phyloP scores from a whole-genome alignment of 2,888 invertebrate species.

The Tipula vernalis region DNA sequence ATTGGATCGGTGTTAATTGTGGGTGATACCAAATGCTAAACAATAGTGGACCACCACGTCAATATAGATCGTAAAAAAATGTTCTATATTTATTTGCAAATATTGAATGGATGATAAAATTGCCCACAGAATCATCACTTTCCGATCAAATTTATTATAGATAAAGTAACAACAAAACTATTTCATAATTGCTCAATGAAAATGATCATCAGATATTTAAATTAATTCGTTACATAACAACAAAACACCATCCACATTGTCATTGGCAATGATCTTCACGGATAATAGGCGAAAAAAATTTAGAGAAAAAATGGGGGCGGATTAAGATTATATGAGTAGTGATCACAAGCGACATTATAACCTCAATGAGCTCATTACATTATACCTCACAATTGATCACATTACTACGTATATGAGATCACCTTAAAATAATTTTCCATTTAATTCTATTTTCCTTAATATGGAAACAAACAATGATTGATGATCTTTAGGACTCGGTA shows the following conservation, averaged over 20 bases:
- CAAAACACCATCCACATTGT: not conserved
- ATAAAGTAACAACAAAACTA: not conserved
- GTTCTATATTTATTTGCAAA: not conserved
- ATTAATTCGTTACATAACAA: not conserved
- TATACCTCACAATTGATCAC: not conserved
- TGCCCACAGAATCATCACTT: not conserved
- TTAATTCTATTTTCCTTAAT: not conserved
- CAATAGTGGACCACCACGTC: not conserved
- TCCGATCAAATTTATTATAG: too few relatives aligned
- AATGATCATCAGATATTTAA: not conserved
- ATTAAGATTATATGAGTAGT: not conserved
- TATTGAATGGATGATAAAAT: not conserved
- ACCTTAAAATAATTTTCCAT: not conserved
- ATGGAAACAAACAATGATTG: not conserved
- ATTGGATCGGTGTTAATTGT: not conserved
- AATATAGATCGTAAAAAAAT: not conserved
- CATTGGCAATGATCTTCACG: not conserved
- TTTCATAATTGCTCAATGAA: not conserved
- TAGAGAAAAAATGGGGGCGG: not conserved
- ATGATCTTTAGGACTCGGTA: not conserved
- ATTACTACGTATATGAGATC: not conserved
- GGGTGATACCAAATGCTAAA: not conserved
- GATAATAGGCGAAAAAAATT: not conserved
- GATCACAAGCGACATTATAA: not conserved
- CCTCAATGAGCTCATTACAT: not conserved